phyloP scores from a whole-genome alignment of 2,797 vertebrate genomes.

The Mormyrus proboscirostris region DNA sequence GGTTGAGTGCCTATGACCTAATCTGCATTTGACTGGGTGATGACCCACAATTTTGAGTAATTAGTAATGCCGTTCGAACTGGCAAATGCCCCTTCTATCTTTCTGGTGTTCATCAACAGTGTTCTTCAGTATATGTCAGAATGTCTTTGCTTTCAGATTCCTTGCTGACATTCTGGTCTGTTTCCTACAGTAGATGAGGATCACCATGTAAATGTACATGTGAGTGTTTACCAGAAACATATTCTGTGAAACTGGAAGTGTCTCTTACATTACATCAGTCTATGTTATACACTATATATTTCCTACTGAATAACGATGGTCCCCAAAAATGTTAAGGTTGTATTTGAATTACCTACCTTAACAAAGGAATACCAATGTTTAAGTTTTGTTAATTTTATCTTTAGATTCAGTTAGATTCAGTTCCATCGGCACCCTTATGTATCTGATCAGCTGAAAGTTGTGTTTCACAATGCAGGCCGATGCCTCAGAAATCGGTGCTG shows the following conservation, averaged over 20 bases:
- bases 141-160: not conserved
- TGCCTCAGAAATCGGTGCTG: not conserved
- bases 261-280: not conserved
- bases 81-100: not conserved
- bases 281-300: not conserved
- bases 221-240: not conserved
- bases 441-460: not conserved
- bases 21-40: not conserved
- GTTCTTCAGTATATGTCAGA: not conserved
- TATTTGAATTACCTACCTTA: not conserved
- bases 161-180: not conserved
- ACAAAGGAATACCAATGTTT: not conserved
- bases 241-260: not conserved
- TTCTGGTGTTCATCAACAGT: not conserved
- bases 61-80: not conserved
- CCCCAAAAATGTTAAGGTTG: not conserved
- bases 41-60: not conserved
- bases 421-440: not conserved
- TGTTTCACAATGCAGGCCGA: not conserved
- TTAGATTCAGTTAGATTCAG: not conserved
- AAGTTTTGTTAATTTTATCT: not conserved
- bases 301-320: not conserved
- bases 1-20: not conserved
- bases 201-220: not conserved
- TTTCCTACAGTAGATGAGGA: not conserved